These are phyloP conservation scores for Xanthia icteritia DNA, from an alignment of 2,888 invertebrate species.

Conservation along the genomic window DNA sequence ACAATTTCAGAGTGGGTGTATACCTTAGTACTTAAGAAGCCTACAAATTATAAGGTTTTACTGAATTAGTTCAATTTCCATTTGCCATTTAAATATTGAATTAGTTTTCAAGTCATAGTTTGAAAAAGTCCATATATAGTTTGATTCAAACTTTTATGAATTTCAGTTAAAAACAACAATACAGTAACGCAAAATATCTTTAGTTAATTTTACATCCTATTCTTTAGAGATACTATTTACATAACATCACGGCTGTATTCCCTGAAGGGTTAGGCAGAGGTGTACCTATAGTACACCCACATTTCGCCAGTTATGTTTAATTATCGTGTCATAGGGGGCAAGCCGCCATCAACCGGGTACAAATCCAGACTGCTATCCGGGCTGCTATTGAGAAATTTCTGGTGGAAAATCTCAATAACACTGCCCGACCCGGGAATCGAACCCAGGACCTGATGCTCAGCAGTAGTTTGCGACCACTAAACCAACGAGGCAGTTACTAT, in stretches of 20 bases:
- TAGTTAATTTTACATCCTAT: not conserved
- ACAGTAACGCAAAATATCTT: not conserved
- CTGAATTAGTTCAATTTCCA: not conserved
- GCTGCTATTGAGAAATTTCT: not conserved
- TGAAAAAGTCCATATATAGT: not conserved
- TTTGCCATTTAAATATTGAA: not conserved
- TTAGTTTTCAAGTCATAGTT: not conserved
- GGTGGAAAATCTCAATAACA: not conserved
- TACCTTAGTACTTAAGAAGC: not conserved
- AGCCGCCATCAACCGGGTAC: not conserved
- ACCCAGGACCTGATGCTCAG: not conserved
- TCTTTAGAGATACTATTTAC: not conserved
- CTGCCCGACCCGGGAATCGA: not conserved
- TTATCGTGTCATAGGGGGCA: not conserved
- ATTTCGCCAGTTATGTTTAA: too few relatives aligned
- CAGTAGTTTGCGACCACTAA: not conserved
- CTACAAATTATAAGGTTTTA: not conserved
- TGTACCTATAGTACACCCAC: too few relatives aligned
- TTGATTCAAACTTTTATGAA: not conserved
- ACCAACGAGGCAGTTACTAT: not conserved
- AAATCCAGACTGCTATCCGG: not conserved
- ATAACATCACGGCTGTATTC: not conserved
- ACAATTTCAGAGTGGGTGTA: slow-evolving; percentile 11
- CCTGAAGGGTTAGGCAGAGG: not conserved
- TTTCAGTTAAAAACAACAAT: not conserved